phyloP scores from a whole-genome alignment of 2,113 vertebrate genomes.

The Serinus canaria region DNA sequence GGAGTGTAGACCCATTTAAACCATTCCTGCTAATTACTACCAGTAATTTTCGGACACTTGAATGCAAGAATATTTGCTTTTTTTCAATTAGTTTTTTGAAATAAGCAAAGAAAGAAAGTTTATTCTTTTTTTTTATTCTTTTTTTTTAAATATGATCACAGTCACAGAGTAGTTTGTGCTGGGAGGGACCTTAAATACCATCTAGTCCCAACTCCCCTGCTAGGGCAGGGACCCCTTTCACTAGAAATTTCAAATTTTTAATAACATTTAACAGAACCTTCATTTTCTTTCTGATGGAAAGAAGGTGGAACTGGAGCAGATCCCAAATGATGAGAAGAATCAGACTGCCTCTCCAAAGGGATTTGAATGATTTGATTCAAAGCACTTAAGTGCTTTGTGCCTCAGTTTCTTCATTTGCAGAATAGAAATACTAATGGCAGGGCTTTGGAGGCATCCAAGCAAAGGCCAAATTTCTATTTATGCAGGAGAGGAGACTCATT shows the following conservation, averaged over 20 bases:
- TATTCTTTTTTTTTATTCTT: rapidly evolving
- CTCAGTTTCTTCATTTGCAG: not conserved
- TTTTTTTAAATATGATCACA: not conserved
- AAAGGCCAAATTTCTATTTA: not conserved
- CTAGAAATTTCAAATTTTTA: not conserved
- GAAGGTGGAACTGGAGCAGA: not conserved
- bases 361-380: not conserved
- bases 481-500: not conserved
- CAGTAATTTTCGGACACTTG: not conserved
- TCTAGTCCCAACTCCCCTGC: not conserved
- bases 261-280: not conserved
- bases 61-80: not conserved
- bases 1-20: not conserved
- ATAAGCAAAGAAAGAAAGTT: not conserved
- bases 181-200: not conserved
- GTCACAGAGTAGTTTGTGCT: not conserved
- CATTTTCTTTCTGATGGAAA: not conserved
- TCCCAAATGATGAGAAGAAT: not conserved
- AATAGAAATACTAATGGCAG: not conserved
- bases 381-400: not conserved
- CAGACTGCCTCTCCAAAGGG: not conserved
- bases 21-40: not conserved
- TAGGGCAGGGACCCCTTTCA: not conserved
- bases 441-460: not conserved
- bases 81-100: not conserved